Conservation (phyloP, 2,113 vertebrate genomes). For the Hoplias malabaricus region DNA sequence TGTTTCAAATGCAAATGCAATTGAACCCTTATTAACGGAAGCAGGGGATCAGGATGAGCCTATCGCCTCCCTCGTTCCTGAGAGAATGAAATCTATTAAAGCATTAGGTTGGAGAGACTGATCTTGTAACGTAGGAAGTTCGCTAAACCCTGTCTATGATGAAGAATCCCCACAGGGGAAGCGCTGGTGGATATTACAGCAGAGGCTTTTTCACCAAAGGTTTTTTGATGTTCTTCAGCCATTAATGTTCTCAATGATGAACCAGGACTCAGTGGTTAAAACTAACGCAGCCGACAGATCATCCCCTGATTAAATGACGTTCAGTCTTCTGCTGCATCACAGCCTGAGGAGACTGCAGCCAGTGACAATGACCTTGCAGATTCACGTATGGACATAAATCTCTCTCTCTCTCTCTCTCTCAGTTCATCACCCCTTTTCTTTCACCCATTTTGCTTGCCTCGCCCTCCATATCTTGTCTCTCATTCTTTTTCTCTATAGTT, state of each 20-base stretch:
- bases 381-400: not conserved
- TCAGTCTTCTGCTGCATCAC: not conserved
- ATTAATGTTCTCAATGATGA: conserved; percentile 22
- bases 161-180: not conserved
- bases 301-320: not conserved
- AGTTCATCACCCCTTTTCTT: not conserved
- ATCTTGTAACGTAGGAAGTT: not conserved
- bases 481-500: too few relatives aligned
- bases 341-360: not conserved
- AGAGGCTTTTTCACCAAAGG: not conserved
- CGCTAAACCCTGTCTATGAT: not conserved
- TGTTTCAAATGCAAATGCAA: conserved; percentile 67
- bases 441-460: not conserved
- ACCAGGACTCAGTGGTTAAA: not conserved
- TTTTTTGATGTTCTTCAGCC: not conserved
- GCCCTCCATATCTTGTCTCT: not conserved
- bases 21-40: conserved; percentile 59
- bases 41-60: conserved; percentile 40
- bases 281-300: not conserved
- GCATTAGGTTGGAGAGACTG: conserved; percentile 15
- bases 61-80: conserved; percentile 47
- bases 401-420: not conserved
- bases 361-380: not conserved
- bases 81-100: conserved; percentile 42
- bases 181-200: not conserved